Evolutionary conservation across 2,797 vertebrate species (phyloP), one percentile per base, ranked within the genome.

Genomic region (Lacerta bilineata): DNA sequence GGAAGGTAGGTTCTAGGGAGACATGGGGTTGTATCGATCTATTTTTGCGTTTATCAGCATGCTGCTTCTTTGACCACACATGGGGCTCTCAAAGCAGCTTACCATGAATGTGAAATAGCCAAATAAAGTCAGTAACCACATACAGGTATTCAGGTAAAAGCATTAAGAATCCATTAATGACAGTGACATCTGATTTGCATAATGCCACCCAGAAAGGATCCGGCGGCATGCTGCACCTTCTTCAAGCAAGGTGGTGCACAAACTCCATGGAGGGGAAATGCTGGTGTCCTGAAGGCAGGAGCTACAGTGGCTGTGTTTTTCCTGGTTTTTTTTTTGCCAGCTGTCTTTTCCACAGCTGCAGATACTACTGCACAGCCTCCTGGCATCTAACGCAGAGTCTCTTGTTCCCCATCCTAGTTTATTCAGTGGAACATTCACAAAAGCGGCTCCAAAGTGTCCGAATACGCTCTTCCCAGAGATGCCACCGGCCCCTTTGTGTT

Each of bases 391-490:
- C 66, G 13, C 3, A 1, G 39, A 3, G 33, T 68, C 83, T 6
- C 0, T 90, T 90, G 78, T 92, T 76, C 50, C 50, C 90, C 50
- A 5, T 89, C 90, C 39, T 91, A 99, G 99, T 99, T 99, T 91
- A 98, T 99, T 95, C 98, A 99, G 95, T 99, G 99, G 99, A 98
- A 99, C 93, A 99, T 99, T 94, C 99, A 99, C 91, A 98, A 98
- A 82, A 99, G 98, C 66, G 99, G 99, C 4, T 98, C 97, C 92
- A 99, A 99, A 93, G 98, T 99, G 90, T 98, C 98, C 0, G 98
- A 99, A 91, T 98, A 98, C 61, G 87, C 72, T 7, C 96, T 99
- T 84, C 97, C 98, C 10, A 95, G 98, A 0, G 98, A 99, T 0
- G 98, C 98, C 85, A 98, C 98, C 0, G 98, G 99, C 13, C 98